Conservation (phyloP, 2,888 invertebrate species). For the Epinotia ramella region DNA sequence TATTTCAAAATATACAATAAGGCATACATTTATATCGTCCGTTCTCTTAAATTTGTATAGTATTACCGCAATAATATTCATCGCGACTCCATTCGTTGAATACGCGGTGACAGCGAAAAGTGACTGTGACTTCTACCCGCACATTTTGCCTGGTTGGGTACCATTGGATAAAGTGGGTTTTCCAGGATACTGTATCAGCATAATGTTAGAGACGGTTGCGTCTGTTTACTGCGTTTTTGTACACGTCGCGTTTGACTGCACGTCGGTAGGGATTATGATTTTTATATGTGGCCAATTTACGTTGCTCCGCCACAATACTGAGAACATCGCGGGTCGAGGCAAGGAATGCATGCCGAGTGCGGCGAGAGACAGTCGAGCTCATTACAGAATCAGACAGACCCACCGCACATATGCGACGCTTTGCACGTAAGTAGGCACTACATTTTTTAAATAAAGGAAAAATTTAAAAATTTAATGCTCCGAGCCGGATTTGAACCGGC, state of each 20-base stretch:
- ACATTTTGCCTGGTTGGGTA: conserved; percentile 69
- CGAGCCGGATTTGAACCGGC: too few relatives aligned
- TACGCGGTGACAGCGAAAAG: conserved; percentile 52
- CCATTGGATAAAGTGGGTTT: conserved; percentile 58
- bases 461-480: too few relatives aligned
- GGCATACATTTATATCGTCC: conserved; percentile 55
- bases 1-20: conserved; percentile 59
- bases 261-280: conserved; percentile 68
- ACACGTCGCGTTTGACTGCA: conserved; percentile 68
- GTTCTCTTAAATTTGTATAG: conserved; percentile 62
- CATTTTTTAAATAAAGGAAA: too few relatives aligned
- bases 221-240: conserved; percentile 64
- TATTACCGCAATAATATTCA: conserved; percentile 61
- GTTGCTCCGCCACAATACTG: conserved; percentile 60
- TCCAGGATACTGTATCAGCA: conserved; percentile 57
- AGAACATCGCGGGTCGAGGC: conserved; percentile 65
- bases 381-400: conserved; percentile 62
- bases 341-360: conserved; percentile 50
- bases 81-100: conserved; percentile 69
- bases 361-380: conserved; percentile 64
- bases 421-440: conserved; percentile 66
- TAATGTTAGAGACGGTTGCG: conserved; percentile 61
- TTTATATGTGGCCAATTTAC: conserved; percentile 71
- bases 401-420: conserved; percentile 61
- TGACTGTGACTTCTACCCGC: conserved; percentile 56